Percentiles rank a stretch among this genome's conserved stretches.
phyloP scores from a whole-genome alignment of 1,140 invertebrate genomes.

The Pogonomyrmex barbatus region DNA sequence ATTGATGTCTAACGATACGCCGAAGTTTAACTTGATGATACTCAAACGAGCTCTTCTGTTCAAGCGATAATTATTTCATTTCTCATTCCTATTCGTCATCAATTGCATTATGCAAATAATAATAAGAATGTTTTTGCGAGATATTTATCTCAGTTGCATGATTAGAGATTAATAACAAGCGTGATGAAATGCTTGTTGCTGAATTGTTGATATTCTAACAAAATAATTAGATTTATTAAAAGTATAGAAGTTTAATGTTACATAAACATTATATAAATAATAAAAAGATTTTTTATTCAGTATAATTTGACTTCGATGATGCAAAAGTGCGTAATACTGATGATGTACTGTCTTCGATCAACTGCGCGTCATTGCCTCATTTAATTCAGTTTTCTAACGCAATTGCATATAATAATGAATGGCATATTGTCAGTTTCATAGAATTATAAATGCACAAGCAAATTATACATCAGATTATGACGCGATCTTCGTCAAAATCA shows the following conservation, averaged over 20 bases:
- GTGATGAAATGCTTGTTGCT: neutral
- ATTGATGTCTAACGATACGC: conserved; percentile 25
- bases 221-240: conserved; percentile 1
- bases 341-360: neutral
- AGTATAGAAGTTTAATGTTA: neutral
- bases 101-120: conserved; percentile 18
- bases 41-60: neutral
- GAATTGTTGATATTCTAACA: neutral
- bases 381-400: conserved; percentile 20
- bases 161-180: neutral
- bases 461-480: conserved; percentile 40
- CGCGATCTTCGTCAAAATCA: neutral
- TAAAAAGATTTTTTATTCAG: neutral
- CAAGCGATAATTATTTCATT: conserved; percentile 29
- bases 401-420: neutral
- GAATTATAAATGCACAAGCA: conserved; percentile 4
- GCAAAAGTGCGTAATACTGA: neutral
- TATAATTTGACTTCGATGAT: neutral
- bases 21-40: neutral
- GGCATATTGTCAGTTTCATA: neutral
- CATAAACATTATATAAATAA: neutral
- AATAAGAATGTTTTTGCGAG: neutral
- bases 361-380: conserved; percentile 10
- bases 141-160: neutral
- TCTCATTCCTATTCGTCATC: neutral